Percentiles rank a stretch among this genome's conserved stretches.
These are phyloP conservation scores for Diplodus puntazzo DNA, from an alignment of 2,797 vertebrate genomes.

Conservation along the genomic window DNA sequence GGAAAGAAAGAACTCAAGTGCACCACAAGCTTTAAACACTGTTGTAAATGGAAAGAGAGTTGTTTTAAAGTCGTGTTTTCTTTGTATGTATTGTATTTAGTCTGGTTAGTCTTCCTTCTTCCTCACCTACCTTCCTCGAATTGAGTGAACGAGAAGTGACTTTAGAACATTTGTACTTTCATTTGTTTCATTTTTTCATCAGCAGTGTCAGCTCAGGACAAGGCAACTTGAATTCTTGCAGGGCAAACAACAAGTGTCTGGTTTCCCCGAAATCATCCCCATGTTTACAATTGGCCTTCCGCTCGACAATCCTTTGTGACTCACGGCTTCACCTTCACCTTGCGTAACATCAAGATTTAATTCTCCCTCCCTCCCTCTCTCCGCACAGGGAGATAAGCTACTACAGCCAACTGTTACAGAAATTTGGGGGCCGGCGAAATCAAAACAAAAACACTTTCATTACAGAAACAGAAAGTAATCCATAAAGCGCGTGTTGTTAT, in stretches of 20 bases:
- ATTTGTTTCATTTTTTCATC: slow-evolving; percentile 16
- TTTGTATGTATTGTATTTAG: too few species aligned
- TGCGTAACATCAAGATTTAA: slow-evolving; percentile 65
- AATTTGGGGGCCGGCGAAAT: slow-evolving; percentile 25
- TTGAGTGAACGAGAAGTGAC: not conserved
- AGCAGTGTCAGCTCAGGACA: slow-evolving; percentile 48
- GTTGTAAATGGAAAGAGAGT: not conserved
- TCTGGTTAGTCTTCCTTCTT: not conserved
- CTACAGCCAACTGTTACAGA: slow-evolving; percentile 66
- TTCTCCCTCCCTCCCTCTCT: slow-evolving; percentile 37
- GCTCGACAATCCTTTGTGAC: slow-evolving; percentile 49
- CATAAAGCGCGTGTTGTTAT: slow-evolving; percentile 44
- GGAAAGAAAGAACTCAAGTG: too few species aligned
- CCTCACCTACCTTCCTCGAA: not conserved
- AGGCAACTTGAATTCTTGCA: slow-evolving; percentile 16
- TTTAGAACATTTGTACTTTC: slow-evolving; percentile 8
- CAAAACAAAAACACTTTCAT: slow-evolving; percentile 39
- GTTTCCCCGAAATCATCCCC: slow-evolving; percentile 45
- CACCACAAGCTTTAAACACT: too few species aligned
- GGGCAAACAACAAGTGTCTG: slow-evolving; percentile 36
- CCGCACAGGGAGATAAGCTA: slow-evolving; percentile 63
- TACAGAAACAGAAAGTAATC: slow-evolving; percentile 62
- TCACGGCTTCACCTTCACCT: slow-evolving; percentile 56
- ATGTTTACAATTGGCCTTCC: slow-evolving; percentile 51
- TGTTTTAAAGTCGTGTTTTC: not conserved